phyloP scores from a whole-genome alignment of 2,797 vertebrate species.

The Buphagus erythrorhynchus region DNA sequence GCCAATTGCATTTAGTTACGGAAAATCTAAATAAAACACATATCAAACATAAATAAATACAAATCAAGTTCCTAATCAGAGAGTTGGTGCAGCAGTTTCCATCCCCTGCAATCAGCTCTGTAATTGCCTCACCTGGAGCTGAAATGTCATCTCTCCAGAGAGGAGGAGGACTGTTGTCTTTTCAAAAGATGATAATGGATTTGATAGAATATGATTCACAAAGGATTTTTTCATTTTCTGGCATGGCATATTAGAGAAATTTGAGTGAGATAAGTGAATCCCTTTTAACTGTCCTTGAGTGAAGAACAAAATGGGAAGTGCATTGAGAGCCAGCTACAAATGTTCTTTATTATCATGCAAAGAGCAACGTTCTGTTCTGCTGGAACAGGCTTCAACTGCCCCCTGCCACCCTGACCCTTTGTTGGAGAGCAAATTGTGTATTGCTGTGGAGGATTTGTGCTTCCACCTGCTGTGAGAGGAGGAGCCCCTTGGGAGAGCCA shows the following conservation, averaged over 20 bases:
- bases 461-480: neutral
- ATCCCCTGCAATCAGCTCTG: conserved; percentile 56
- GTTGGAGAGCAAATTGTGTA: neutral
- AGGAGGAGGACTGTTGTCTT: conserved; percentile 28
- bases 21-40: conserved; percentile 53
- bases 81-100: conserved; percentile 27
- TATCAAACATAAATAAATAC: conserved; percentile 60
- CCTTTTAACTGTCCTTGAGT: neutral
- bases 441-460: neutral
- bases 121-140: conserved; percentile 62
- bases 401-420: neutral
- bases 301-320: neutral
- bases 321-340: neutral
- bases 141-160: conserved; percentile 18
- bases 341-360: neutral
- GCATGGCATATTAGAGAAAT: neutral
- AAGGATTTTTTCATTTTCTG: neutral
- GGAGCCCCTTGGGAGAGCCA: neutral
- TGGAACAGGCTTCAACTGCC: neutral
- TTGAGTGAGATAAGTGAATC: neutral
- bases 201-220: conserved; percentile 21
- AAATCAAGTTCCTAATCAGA: conserved; percentile 54
- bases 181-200: conserved; percentile 21
- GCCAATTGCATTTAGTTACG: neutral
- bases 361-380: neutral